These are phyloP conservation scores for Balaeniceps rex DNA, from an alignment of 2,113 vertebrate species.

Conservation along the genomic window DNA sequence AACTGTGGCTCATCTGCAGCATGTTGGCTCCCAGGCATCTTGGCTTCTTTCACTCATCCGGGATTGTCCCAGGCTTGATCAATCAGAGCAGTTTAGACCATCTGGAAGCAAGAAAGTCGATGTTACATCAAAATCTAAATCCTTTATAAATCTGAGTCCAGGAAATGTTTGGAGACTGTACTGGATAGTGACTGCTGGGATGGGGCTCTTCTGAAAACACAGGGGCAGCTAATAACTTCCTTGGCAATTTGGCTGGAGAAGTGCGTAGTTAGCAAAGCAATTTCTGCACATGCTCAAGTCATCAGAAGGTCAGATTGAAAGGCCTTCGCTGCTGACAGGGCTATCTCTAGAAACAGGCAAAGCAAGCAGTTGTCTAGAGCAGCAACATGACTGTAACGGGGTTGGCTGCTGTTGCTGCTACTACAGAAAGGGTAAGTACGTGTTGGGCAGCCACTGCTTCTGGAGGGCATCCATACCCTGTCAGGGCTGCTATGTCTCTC, in stretches of 20 bases:
- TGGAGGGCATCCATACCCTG: not conserved
- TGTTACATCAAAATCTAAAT: not conserved
- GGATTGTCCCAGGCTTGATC: not conserved
- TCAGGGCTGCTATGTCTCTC: not conserved
- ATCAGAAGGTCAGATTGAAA: not conserved
- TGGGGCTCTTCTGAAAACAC: not conserved
- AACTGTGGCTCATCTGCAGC: not conserved
- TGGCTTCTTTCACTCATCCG: not conserved
- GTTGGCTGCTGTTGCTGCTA: not conserved
- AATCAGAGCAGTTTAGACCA: not conserved
- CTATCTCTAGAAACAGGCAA: not conserved
- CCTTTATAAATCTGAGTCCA: not conserved
- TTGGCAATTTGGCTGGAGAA: not conserved
- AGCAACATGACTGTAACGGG: not conserved
- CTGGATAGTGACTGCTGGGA: not conserved
- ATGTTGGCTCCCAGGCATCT: not conserved
- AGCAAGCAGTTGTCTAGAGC: not conserved
- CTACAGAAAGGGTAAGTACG: not conserved
- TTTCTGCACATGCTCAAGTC: not conserved
- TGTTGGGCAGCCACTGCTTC: not conserved
- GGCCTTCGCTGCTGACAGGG: not conserved
- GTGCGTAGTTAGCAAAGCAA: not conserved
- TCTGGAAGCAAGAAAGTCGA: not conserved
- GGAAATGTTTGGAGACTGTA: not conserved
- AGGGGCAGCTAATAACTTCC: not conserved